These are phyloP conservation scores for Solenodon paradoxus DNA, from an alignment of 2,113 vertebrate genomes.

Conservation along the genomic window DNA sequence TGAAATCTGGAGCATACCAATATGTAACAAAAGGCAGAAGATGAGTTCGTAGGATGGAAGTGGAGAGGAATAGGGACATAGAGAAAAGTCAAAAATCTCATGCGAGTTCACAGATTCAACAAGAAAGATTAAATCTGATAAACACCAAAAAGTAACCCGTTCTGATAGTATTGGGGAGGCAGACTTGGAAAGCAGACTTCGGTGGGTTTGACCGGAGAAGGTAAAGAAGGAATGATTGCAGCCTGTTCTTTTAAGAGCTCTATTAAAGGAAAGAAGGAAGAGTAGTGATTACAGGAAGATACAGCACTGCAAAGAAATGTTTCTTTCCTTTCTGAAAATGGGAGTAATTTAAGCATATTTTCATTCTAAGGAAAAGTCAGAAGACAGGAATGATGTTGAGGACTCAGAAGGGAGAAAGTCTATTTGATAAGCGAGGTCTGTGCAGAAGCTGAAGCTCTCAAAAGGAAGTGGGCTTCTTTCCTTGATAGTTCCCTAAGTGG, in stretches of 20 bases:
- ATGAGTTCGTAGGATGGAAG: not conserved
- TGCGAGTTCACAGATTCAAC: not conserved
- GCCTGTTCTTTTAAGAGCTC: not conserved
- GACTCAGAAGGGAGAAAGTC: not conserved
- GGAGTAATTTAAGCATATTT: not conserved
- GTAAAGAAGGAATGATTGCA: not conserved
- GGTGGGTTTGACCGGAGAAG: not conserved
- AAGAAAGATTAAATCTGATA: not conserved
- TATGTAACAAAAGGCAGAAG: not conserved
- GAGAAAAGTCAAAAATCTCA: not conserved
- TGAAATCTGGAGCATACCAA: too few relatives aligned
- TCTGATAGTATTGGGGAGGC: not conserved
- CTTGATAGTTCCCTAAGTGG: not conserved
- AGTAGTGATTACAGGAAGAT: not conserved
- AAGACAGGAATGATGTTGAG: not conserved
- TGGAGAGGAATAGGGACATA: not conserved
- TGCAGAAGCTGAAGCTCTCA: not conserved
- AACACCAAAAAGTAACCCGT: not conserved
- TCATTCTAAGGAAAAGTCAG: not conserved
- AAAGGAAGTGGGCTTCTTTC: not conserved
- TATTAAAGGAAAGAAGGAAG: not conserved
- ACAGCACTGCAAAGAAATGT: not conserved
- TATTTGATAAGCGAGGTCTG: not conserved
- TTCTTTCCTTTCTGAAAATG: conserved; percentile 24
- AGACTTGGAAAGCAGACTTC: not conserved